Evolutionary conservation across 2,888 invertebrate genomes (phyloP), one percentile per base, ranked within the genome.

Genomic region (Euspilapteryx auroguttella): DNA sequence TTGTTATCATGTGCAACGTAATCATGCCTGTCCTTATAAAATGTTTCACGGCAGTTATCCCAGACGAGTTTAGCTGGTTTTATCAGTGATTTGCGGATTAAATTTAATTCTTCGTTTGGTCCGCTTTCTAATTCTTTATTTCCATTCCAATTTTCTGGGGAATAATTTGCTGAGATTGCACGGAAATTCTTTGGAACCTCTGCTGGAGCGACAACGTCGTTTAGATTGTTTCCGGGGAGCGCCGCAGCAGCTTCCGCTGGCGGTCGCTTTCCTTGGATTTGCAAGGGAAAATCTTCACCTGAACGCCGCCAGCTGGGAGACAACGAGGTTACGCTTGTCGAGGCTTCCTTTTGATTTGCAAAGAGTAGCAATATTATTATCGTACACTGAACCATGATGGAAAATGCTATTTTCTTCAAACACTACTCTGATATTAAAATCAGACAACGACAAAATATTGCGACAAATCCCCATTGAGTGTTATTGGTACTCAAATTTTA

Each of bases 211-310:
- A 40, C 49, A 47, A 49, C 48, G 47, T 41, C 49, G 54, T 65
- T 64, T 39, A 61, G 58, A 69, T 69, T 66, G 52, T 59, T 65
- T 75, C 75, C 75, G 69, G 52, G 35, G 41, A 49, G 47, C 42
- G 47, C 55, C 42, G 44, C 54, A 33, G 49, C 44, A 46, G 55
- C 49, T 64, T 68, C 66, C 64, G 62, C 47, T 40, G 59, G 54
- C 45, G 55, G 44, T 42, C 42, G 52, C 53, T 53, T 59, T 55
- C 58, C 54, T 48, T 39, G 46, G 41, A 52, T 61, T 62, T 55
- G 59, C 51, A 47, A 45, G 36, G 54, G 41, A 56, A 59, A 61
- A 56, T 52, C 39, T 13, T 24, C 21, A 32, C 39, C 36, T 38
- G 48, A 42, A 32, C 36, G 32, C 32, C 37, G 30, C 34, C 42